Base-by-base conservation (phyloP, 1,140 invertebrate genomes). In the Drosophila kohkoa region DNA sequence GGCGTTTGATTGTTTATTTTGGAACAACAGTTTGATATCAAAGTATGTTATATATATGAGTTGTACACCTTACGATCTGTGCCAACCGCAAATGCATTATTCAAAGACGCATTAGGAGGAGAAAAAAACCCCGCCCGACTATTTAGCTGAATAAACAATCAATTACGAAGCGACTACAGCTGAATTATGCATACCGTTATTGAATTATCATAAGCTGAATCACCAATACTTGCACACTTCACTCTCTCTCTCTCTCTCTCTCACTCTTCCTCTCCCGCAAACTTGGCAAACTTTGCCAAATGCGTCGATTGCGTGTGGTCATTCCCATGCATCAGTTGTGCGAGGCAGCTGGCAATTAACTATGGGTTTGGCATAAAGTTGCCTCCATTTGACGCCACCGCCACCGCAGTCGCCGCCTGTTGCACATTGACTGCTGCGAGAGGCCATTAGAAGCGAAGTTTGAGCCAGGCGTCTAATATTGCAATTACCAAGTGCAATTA, bases 401-500 rank as follows among this genome's bases (percentile, higher is more conserved):
- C 75, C 55, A 32, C 30, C 30, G 30, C 30, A 5, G 30, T 32
- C 7, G 15, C 28, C 15, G 63, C 75, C 55, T 72, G 59, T 70
- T 68, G 64, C 64, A 65, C 59, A 20, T 62, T 25, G 32, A 28
- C 54, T 51, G 52, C 38, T 28, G 25, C 30, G 7, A 30, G 32
- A 13, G 35, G 58, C 46, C 32, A 72, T 55, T 75, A 68, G 58
- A 51, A 62, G 54, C 51, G 45, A 43, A 55, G 73, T 45, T 59
- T 51, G 54, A 30, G 54, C 80, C 67, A 71, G 79, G 85, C 73
- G 85, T 79, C 85, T 88, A 88, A 89, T 88, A 85, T 81, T 81
- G 81, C 75, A 88, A 89, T 88, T 88, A 88, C 75, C 82, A 62
- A 62, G 49, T 55, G 86, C 78, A 90, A 89, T 89, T 89, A 90